Evolutionary conservation across 2,113 vertebrate genomes (phyloP).

Genomic region (Microcebus ravelobensis): DNA sequence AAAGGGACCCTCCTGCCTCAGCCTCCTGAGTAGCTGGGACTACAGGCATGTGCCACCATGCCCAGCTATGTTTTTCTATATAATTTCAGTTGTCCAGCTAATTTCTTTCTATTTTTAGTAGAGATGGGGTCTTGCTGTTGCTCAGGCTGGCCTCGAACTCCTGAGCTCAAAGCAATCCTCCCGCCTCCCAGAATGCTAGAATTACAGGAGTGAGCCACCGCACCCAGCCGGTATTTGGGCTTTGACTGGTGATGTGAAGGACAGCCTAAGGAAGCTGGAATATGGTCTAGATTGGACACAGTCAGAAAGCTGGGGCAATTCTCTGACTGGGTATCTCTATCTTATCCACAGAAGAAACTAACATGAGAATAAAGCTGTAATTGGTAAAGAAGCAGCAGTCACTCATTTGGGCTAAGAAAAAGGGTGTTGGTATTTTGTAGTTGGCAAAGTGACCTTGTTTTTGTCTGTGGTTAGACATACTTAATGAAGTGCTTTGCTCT

Average conservation of each 20-base stretch:
- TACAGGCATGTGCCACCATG: too few relatives aligned
- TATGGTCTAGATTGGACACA: neutral
- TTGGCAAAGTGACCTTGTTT: neutral
- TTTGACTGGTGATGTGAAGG: neutral
- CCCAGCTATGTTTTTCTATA: too few relatives aligned
- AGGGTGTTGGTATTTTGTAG: neutral
- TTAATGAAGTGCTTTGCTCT: neutral
- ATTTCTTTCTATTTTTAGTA: too few relatives aligned
- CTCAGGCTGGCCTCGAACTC: too few relatives aligned
- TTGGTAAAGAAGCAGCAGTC: neutral
- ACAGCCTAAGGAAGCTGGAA: neutral
- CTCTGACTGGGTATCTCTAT: neutral
- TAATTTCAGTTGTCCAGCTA: too few relatives aligned
- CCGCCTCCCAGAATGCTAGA: too few relatives aligned
- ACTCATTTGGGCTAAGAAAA: neutral
- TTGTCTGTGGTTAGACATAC: neutral
- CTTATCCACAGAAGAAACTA: neutral
- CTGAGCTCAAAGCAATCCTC: too few relatives aligned
- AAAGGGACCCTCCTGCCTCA: too few relatives aligned
- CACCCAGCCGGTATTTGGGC: neutral
- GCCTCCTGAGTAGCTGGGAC: too few relatives aligned
- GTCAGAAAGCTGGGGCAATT: neutral
- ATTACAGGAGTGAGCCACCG: neutral
- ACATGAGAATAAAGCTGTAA: neutral
- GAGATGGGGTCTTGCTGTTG: too few relatives aligned